These are phyloP conservation scores for Caenorhabditis tropicalis DNA, from an alignment of 1,140 invertebrate species.

Conservation along the genomic window DNA sequence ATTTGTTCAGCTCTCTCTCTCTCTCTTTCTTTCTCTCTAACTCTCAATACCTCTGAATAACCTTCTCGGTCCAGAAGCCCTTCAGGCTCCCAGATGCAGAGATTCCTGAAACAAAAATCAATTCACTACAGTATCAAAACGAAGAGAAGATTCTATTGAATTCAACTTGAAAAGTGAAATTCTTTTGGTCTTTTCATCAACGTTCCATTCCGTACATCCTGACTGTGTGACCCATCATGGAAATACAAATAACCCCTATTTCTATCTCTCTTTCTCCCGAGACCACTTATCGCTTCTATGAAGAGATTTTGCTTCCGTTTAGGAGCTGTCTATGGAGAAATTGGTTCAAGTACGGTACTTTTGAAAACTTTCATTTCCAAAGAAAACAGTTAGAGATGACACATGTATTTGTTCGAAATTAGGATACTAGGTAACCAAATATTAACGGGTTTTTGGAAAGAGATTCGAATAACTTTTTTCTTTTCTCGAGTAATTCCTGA, in stretches of 20 bases:
- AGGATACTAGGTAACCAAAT: background rate
- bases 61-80: no score
- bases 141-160: no score
- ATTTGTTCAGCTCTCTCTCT: background rate
- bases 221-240: background rate
- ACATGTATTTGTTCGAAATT: conserved; percentile 16
- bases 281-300: conserved; percentile 6
- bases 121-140: no score
- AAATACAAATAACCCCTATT: conserved; percentile 30
- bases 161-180: no score
- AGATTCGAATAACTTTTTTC: no score
- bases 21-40: background rate
- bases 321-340: background rate
- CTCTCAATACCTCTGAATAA: background rate
- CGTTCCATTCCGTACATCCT: no score
- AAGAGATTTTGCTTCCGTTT: conserved; percentile 32
- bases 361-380: conserved; percentile 20
- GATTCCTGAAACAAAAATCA: no score
- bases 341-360: conserved; percentile 29
- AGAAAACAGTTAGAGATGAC: conserved; percentile 10
- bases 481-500: no score
- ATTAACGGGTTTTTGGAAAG: no score
- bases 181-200: no score
- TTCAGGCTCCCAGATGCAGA: no score
- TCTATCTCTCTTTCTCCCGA: background rate